Base-by-base conservation (phyloP, 2,113 vertebrate genomes). In the Toxotes jaculatrix region DNA sequence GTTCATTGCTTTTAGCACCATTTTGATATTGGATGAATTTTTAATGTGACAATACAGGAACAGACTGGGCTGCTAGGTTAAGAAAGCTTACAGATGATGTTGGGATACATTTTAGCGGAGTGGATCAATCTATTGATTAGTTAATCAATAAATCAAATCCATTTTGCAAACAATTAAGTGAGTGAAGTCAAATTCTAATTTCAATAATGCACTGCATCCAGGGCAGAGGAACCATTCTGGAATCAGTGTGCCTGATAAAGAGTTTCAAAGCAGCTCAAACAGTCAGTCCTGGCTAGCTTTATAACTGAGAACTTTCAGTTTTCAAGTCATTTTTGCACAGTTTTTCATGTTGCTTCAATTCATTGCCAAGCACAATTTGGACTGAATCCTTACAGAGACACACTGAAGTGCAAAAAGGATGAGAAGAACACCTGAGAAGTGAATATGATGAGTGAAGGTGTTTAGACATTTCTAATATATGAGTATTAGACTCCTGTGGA, bases 381-480 rank as follows among this genome's bases (percentile, higher is more conserved):
- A 21, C 17, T 13, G 7, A 70, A 31, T 60, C 40, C 42, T 70
- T 47, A 31, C 51, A 51, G 56, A 78, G 38, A 68, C 10, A 34
- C 42, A 60, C 1, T 70, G 64, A 76, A 57, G 76, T 80, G 38
- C 53, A 61, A 56, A 59, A 66, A 51, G 31, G 31, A 13, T 34
- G 43, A 72, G 42, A 69, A 31, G n/a, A 63, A 76, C 32, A 60
- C 32, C 42, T 65, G 23, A 51, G 51, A 70, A 61, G 21, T 70
- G n/a, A 82, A 70, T 31, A 51, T 63, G 43, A 61, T 79, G 27
- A 56, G 71, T 12, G 59, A 51, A 49, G 47, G 1, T 38, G 45
- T 79, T 74, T 53, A 61, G 36, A 12, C 45, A 63, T 71, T 79
- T 27, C 62, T 57, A 47, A 56, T 40, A 17, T 2, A 59, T 74